Percentiles rank a stretch among this genome's conserved stretches.
phyloP scores from a whole-genome alignment of 64 coral and sea anemone species.

The Trachythela sp. region DNA sequence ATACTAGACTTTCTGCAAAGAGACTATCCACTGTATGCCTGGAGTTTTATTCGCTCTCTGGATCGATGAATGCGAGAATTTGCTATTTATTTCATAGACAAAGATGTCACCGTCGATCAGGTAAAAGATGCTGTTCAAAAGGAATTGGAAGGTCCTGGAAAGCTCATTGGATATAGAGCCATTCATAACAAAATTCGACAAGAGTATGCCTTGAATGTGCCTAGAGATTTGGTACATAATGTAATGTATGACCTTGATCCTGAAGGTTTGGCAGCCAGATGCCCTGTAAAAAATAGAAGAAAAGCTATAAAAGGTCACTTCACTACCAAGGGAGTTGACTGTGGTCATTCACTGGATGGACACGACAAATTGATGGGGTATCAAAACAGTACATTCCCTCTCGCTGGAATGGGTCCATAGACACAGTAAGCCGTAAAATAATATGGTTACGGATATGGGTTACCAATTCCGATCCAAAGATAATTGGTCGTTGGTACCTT shows the following conservation, averaged over 20 bases:
- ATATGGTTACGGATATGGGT: background rate
- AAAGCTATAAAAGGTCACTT: constrained; percentile 4
- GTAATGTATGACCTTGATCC: background rate
- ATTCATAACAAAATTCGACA: background rate
- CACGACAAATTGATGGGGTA: background rate
- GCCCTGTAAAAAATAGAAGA: background rate
- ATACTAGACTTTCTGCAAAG: background rate
- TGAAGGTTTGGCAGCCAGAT: background rate
- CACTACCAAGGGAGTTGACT: background rate
- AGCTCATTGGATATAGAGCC: background rate
- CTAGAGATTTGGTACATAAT: background rate
- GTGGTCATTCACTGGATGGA: background rate
- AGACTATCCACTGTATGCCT: background rate
- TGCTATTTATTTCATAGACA: background rate
- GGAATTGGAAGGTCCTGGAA: background rate
- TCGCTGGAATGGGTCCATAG: background rate
- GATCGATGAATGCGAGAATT: background rate
- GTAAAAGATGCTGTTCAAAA: background rate
- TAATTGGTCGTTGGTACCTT: too few relatives aligned
- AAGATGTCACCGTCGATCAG: background rate
- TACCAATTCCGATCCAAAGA: too few relatives aligned
- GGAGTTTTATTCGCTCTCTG: background rate
- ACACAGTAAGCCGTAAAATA: background rate
- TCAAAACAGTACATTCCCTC: background rate
- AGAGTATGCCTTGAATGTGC: background rate